Evolutionary conservation across 2,888 invertebrate genomes (phyloP), one percentile per base, ranked within the genome.

Genomic region (Lottia gigantea): DNA sequence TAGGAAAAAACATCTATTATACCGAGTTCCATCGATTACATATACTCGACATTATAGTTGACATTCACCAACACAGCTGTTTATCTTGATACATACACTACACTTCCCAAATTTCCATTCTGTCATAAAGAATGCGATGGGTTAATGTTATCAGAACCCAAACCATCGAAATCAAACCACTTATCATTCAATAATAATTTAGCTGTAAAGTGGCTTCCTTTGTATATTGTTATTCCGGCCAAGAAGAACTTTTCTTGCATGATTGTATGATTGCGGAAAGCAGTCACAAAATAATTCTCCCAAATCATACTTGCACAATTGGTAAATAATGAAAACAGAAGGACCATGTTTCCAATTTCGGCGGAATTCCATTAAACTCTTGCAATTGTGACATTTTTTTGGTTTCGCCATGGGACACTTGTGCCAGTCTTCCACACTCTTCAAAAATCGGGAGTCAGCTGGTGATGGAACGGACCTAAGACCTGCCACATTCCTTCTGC

Each of bases 51-150:
- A n/a, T n/a, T n/a, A n/a, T n/a, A n/a, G n/a, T n/a, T n/a, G n/a
- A n/a, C n/a, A n/a, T n/a, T n/a, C n/a, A n/a, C n/a, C n/a, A n/a
- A n/a, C n/a, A n/a, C n/a, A n/a, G n/a, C n/a, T 49, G 49, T n/a
- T 49, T 19, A 49, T 49, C 12, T 49, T 15, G 49, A 49, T 49
- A 49, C 16, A 49, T 49, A 49, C n/a, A 49, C 49, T 6, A 14
- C 49, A 49, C 49, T 49, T 49, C 49, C 49, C 19, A 49, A 49
- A 49, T 49, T 49, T 49, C 49, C 49, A 49, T 15, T 14, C 19
- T 7, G 49, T 19, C 14, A 11, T 49, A 49, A 49, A 6, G 49
- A 49, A 11, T 49, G n/a, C 1, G 49, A 49, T 14, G 49, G 49
- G 3, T 49, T 49, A 49, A 49, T 14, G 19, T 49, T 49, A 14